These are phyloP conservation scores for Xylophagus ater DNA, from an alignment of 2,888 invertebrate species.

Conservation along the genomic window DNA sequence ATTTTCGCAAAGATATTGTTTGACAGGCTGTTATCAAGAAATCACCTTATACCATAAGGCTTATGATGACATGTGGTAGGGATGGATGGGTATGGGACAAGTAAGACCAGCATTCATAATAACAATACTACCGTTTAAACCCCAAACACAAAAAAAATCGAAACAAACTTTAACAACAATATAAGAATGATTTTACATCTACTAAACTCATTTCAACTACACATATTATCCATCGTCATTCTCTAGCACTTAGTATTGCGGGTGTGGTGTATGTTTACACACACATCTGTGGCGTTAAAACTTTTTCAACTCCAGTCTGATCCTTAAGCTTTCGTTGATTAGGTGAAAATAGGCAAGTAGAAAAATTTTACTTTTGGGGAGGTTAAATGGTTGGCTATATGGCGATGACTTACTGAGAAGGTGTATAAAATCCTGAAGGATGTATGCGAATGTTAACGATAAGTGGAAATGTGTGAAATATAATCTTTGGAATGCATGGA, in stretches of 20 bases:
- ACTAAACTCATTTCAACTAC: not conserved
- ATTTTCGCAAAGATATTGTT: slow-evolving; percentile 15
- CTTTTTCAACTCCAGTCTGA: slow-evolving; percentile 18
- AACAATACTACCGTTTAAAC: slow-evolving; percentile 6
- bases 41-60: slow-evolving; percentile 20
- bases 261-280: too few species aligned
- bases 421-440: not conserved
- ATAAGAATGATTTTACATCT: too few species aligned
- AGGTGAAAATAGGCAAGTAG: slow-evolving; percentile 20
- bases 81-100: slow-evolving; percentile 10
- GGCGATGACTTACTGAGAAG: not conserved
- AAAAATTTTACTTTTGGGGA: not conserved
- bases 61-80: slow-evolving; percentile 16
- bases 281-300: slow-evolving; percentile 16
- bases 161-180: too few species aligned
- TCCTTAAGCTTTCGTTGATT: slow-evolving; percentile 24
- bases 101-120: slow-evolving; percentile 6
- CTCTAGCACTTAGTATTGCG: not conserved
- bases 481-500: slow-evolving; percentile 2
- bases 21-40: slow-evolving; percentile 19
- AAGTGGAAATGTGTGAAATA: not conserved
- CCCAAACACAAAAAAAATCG: too few species aligned
- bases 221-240: not conserved
- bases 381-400: not conserved
- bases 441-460: not conserved